Evolutionary conservation across 2,797 vertebrate species (phyloP).

Genomic region (Garrulus glandarius): DNA sequence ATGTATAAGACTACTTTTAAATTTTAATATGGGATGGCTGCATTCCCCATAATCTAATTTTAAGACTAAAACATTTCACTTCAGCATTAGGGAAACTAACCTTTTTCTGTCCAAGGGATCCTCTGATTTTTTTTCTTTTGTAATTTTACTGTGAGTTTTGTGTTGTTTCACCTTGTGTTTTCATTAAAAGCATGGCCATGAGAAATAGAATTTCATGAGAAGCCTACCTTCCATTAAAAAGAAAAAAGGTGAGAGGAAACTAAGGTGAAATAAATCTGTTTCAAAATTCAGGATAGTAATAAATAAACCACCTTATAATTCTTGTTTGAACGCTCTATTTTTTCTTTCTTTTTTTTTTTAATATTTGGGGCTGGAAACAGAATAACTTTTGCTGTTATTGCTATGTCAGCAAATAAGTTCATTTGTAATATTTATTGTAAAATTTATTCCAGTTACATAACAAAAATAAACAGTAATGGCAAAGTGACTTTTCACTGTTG

Average conservation of each 20-base stretch:
- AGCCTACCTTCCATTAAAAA: not conserved
- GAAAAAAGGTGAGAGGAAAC: rapidly evolving
- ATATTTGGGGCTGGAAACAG: not conserved
- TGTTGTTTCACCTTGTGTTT: not conserved
- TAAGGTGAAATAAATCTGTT: not conserved
- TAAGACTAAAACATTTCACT: not conserved
- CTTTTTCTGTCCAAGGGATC: not conserved
- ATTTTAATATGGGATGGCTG: not conserved
- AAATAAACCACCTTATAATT: not conserved
- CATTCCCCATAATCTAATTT: not conserved
- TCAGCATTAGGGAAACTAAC: not conserved
- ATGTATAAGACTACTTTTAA: not conserved
- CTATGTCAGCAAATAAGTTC: not conserved
- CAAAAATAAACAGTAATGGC: not conserved
- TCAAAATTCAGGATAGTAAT: not conserved
- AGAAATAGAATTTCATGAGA: not conserved
- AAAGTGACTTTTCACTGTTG: not conserved
- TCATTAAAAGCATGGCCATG: not conserved
- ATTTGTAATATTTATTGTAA: not conserved
- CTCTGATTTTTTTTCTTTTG: not conserved
- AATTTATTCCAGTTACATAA: not conserved
- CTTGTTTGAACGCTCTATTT: not conserved
- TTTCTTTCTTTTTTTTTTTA: not conserved
- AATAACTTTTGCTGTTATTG: not conserved
- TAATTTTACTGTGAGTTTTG: not conserved